Evolutionary conservation across 1,140 invertebrate species (phyloP).

Genomic region (Pseudomyrmex sp.): DNA sequence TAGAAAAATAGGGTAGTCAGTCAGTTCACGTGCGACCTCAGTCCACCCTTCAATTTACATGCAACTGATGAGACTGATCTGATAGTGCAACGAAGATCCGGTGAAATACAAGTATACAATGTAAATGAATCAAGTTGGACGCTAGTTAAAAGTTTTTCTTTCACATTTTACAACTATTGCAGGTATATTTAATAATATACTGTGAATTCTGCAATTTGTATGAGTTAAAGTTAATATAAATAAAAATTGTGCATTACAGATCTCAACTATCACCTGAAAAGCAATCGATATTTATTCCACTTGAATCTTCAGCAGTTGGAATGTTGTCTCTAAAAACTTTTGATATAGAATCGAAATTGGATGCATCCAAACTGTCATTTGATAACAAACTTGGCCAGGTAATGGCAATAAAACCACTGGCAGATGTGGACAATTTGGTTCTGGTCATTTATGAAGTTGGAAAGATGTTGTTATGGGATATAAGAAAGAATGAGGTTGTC

Average conservation of each 20-base stretch:
- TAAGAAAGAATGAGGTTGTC: conserved; percentile 86
- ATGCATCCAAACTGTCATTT: conserved; percentile 78
- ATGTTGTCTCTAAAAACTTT: conserved; percentile 87
- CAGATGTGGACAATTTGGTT: conserved; percentile 85
- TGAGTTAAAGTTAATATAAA: conserved; percentile 4
- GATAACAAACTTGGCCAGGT: conserved; percentile 86
- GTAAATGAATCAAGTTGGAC: conserved; percentile 87
- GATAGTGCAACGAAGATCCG: conserved; percentile 89
- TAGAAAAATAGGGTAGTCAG: conserved; percentile 87
- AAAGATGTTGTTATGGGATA: conserved; percentile 89
- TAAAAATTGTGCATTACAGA: conserved; percentile 53
- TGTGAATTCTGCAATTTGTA: too few relatives aligned
- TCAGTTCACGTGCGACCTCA: conserved; percentile 86
- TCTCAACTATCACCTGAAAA: conserved; percentile 86
- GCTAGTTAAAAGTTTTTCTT: conserved; percentile 85
- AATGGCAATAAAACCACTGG: conserved; percentile 88
- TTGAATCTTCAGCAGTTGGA: conserved; percentile 87
- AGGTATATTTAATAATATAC: conserved; percentile 66
- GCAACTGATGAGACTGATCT: conserved; percentile 86
- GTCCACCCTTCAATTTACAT: conserved; percentile 86
- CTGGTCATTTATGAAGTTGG: conserved; percentile 89
- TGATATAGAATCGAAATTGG: conserved; percentile 83
- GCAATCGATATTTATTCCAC: conserved; percentile 88
- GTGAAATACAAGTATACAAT: conserved; percentile 88
- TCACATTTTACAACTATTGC: conserved; percentile 89